Conservation (phyloP, 2,113 vertebrate species). For the Pica pica region DNA sequence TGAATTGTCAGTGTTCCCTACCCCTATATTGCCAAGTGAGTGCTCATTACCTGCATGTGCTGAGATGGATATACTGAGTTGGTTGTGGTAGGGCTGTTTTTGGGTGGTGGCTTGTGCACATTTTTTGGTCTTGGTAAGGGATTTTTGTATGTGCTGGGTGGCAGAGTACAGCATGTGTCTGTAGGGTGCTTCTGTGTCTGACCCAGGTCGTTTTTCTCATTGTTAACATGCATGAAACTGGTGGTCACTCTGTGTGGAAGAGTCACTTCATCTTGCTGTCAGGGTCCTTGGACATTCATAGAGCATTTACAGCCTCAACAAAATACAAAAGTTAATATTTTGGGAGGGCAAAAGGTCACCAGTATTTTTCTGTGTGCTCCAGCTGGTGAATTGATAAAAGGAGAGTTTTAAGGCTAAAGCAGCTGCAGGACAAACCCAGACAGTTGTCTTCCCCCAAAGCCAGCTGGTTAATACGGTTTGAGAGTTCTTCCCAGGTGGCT, state of each 20-base stretch:
- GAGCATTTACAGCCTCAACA: not conserved
- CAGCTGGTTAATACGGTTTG: not conserved
- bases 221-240: not conserved
- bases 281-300: fast-evolving
- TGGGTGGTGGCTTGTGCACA: not conserved
- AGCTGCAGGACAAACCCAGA: not conserved
- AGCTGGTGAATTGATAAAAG: not conserved
- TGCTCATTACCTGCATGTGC: not conserved
- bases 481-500: not conserved
- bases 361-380: not conserved
- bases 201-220: not conserved
- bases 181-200: not conserved
- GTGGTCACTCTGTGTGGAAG: not conserved
- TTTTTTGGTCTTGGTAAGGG: not conserved
- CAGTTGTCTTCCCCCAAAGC: not conserved
- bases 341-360: not conserved
- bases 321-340: not conserved
- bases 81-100: not conserved
- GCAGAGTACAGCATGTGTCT: not conserved
- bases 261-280: not conserved
- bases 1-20: not conserved
- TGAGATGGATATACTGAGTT: fast-evolving
- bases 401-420: not conserved
- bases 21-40: fast-evolving
- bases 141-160: not conserved